Percentiles rank a stretch among this genome's conserved stretches.
Conservation (phyloP, 2,113 vertebrate species). For the Okapia johnstoni region DNA sequence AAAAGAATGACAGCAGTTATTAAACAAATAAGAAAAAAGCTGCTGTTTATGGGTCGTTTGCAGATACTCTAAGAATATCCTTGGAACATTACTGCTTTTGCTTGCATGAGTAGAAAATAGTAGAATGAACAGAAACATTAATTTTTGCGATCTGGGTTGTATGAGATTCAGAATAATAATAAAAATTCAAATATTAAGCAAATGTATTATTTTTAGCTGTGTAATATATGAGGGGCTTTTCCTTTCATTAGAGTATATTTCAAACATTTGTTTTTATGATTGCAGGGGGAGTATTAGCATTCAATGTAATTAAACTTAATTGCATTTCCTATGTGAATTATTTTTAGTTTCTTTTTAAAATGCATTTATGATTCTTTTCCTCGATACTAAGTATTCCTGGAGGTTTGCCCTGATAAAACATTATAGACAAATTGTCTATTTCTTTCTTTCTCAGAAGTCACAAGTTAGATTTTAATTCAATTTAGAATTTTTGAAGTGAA, state of each 20-base stretch:
- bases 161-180: slow-evolving; percentile 62
- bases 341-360: slow-evolving; percentile 71
- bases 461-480: slow-evolving; percentile 42
- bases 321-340: slow-evolving; percentile 74
- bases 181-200: slow-evolving; percentile 55
- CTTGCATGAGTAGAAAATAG: slow-evolving; percentile 35
- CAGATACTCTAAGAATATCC: neutral
- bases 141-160: slow-evolving; percentile 51
- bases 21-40: slow-evolving; percentile 71
- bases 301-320: slow-evolving; percentile 76
- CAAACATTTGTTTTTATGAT: slow-evolving; percentile 64
- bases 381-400: neutral
- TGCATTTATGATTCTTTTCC: slow-evolving; percentile 60
- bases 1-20: slow-evolving; percentile 69
- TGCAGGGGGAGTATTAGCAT: slow-evolving; percentile 52
- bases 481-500: slow-evolving; percentile 48
- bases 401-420: slow-evolving; percentile 19
- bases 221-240: slow-evolving; percentile 45
- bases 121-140: neutral
- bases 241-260: slow-evolving; percentile 66
- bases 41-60: slow-evolving; percentile 31
- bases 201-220: slow-evolving; percentile 63
- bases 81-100: slow-evolving; percentile 4
- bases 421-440: neutral
- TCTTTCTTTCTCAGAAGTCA: no score